Percentiles rank a stretch among this genome's conserved stretches.
Evolutionary conservation across 2,888 invertebrate genomes (phyloP).

Genomic region (Nephrotoma appendiculata): DNA sequence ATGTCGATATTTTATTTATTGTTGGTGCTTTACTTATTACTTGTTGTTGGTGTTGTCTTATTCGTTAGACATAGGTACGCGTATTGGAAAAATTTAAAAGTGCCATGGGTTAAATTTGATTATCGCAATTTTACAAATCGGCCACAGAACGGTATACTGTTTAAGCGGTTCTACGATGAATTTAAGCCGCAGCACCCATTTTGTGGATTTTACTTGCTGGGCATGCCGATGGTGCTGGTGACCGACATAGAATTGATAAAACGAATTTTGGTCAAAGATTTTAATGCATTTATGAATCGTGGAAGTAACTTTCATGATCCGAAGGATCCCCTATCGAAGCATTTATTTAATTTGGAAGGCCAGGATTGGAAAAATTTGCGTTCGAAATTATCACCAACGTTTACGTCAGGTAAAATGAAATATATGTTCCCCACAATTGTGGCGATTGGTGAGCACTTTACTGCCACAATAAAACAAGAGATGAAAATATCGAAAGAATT

Average conservation of each 20-base stretch:
- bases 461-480: not conserved
- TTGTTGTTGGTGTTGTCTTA: no score
- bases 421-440: slow-evolving; percentile 29
- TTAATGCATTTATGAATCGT: slow-evolving; percentile 19
- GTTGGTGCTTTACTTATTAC: no score
- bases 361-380: slow-evolving; percentile 33
- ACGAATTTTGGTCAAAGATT: slow-evolving; percentile 19
- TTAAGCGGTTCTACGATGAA: slow-evolving; percentile 8
- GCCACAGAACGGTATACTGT: not conserved
- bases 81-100: not conserved
- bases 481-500: slow-evolving; percentile 12
- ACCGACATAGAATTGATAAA: slow-evolving; percentile 27
- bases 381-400: slow-evolving; percentile 33
- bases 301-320: slow-evolving; percentile 17
- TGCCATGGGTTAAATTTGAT: not conserved
- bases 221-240: slow-evolving; percentile 10
- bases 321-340: slow-evolving; percentile 18
- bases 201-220: slow-evolving; percentile 10
- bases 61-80: no score
- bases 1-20: no score
- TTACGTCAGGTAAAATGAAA: slow-evolving; percentile 36
- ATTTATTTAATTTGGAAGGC: slow-evolving; percentile 20
- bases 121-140: not conserved
- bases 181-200: slow-evolving; percentile 6
- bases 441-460: not conserved